Evolutionary conservation across 2,113 vertebrate species (phyloP).

Genomic region (Catharus fuscescens): DNA sequence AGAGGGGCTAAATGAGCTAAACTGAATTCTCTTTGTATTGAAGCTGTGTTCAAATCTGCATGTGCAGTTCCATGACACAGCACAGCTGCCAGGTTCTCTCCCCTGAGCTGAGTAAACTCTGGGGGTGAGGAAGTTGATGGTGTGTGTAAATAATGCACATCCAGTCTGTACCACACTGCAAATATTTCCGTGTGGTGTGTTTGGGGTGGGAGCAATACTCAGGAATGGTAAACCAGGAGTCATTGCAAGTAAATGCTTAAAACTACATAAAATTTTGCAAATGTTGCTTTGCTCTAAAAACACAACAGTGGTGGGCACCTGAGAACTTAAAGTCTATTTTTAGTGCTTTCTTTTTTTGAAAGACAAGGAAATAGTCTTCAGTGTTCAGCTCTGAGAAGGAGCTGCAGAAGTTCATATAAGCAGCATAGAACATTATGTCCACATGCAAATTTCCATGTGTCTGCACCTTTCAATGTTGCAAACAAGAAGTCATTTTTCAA

Average conservation of each 20-base stretch:
- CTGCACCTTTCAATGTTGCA: not conserved
- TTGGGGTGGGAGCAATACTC: not conserved
- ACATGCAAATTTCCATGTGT: not conserved
- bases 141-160: not conserved
- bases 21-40: not conserved
- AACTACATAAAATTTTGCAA: not conserved
- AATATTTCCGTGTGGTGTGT: accelerated
- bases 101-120: not conserved
- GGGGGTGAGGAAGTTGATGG: not conserved
- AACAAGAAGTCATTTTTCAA: not conserved
- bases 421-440: not conserved
- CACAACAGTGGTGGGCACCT: not conserved
- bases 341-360: not conserved
- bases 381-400: not conserved
- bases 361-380: not conserved
- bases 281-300: not conserved
- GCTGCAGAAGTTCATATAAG: not conserved
- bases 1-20: not conserved
- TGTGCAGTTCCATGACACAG: not conserved
- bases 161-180: not conserved
- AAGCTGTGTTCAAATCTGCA: not conserved
- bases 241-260: not conserved
- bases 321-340: not conserved
- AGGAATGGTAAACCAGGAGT: not conserved
- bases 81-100: not conserved